Base-by-base conservation (phyloP, 2,888 invertebrate genomes). In the Lacanobia wlatinum region DNA sequence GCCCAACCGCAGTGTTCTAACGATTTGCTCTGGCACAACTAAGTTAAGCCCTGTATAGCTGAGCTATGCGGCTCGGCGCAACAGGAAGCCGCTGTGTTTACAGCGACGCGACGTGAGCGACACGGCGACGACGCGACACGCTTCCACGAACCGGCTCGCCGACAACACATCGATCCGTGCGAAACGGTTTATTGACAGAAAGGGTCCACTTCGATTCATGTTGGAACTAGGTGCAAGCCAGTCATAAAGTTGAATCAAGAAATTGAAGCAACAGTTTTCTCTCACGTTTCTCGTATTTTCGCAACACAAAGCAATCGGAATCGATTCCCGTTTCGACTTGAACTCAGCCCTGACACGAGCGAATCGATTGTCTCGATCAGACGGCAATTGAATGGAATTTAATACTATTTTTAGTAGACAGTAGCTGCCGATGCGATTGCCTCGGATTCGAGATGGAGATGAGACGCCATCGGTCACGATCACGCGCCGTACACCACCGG, bases 11-110 rank as follows among this genome's bases (percentile, higher is more conserved):
- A 78, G 59, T 72, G 79, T 63, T 67, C 67, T 78, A 84, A 85
- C 82, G 83, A 85, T 85, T 79, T 75, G 75, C 81, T 81, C 70
- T 67, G 75, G 68, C 70, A 79, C 62, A 70, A 80, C 69, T 80
- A 52, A 80, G 80, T 80, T 62, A 58, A 80, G 66, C 73, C 66
- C 73, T 73, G 70, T 75, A 64, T 71, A 71, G 50, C 74, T 68
- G 74, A 79, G 82, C 76, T 83, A 78, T 83, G 82, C 81, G 77
- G 78, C 78, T 73, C 82, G 81, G 84, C 86, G 89, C 89, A 89
- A 89, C 89, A 90, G 89, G 89, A 90, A 88, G 85, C 86, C 74
- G 73, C 74, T 70, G 74, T 89, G 89, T 90, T 89, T 90, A 90
- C 89, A 83, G 78, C 78, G 78, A 80, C 85, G 79, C 67, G 76